Percentiles rank a stretch among this genome's conserved stretches.
phyloP scores from a whole-genome alignment of 2,113 vertebrate species.

The Meles meles region DNA sequence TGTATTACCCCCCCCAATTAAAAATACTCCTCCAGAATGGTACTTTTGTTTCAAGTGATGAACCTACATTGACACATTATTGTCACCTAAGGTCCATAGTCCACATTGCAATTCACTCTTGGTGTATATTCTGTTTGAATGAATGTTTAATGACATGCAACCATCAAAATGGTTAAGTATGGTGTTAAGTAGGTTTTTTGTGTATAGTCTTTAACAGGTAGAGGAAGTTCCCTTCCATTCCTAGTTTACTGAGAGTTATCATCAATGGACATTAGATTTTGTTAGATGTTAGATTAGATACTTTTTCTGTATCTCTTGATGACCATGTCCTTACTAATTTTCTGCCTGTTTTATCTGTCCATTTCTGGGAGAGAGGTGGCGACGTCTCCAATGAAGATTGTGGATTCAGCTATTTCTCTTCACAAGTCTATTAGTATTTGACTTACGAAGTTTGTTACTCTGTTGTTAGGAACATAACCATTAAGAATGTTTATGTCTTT shows the following conservation, averaged over 20 bases:
- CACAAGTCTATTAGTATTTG: neutral
- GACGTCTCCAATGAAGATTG: neutral
- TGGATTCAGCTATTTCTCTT: neutral
- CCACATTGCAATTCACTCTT: neutral
- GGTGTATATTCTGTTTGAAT: neutral
- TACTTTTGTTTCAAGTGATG: neutral
- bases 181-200: neutral
- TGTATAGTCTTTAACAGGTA: neutral
- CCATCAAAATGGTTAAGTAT: neutral
- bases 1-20: neutral
- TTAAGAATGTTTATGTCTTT: neutral
- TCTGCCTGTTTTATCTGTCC: neutral
- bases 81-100: neutral
- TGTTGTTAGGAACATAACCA: neutral
- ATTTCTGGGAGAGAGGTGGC: neutral
- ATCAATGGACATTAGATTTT: neutral
- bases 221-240: neutral
- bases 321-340: neutral
- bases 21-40: too few species aligned
- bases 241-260: neutral
- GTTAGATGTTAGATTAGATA: too few species aligned
- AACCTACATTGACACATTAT: neutral
- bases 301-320: neutral
- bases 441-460: neutral
- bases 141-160: neutral